These are phyloP conservation scores for Rhynchophorus ferrugineus DNA, from an alignment of 1,140 invertebrate genomes.

Conservation along the genomic window DNA sequence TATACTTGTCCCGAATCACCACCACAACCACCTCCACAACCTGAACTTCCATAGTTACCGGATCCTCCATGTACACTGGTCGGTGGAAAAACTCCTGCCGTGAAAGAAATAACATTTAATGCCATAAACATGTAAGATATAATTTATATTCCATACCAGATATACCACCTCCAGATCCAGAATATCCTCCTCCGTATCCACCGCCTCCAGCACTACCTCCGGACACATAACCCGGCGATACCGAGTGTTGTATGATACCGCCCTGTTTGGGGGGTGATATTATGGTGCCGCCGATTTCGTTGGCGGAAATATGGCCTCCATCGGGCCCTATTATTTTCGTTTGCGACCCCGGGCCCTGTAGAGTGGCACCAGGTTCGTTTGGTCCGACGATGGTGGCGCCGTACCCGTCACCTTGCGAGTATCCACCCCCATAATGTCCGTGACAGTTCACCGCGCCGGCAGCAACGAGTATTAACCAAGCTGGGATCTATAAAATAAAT, in stretches of 20 bases:
- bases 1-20: slow-evolving; percentile 12
- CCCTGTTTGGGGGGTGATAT: slow-evolving; percentile 28
- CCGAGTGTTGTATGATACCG: slow-evolving; percentile 26
- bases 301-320: slow-evolving; percentile 28
- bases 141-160: too few species aligned
- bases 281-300: slow-evolving; percentile 27
- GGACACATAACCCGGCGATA: slow-evolving; percentile 25
- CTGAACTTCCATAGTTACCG: slow-evolving; percentile 8
- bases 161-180: neutral
- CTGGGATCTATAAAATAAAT: slow-evolving; percentile 2
- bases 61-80: neutral
- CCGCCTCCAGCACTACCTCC: slow-evolving; percentile 2
- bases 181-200: slow-evolving; percentile 2
- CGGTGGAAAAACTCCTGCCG: slow-evolving; percentile 2
- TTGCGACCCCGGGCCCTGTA: slow-evolving; percentile 27
- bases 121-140: too few species aligned
- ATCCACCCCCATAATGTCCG: neutral
- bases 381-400: slow-evolving; percentile 29
- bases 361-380: slow-evolving; percentile 25
- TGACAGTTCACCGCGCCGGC: neutral
- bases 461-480: slow-evolving; percentile 1
- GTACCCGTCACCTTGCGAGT: slow-evolving; percentile 5
- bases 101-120: neutral
- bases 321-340: slow-evolving; percentile 25
- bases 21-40: slow-evolving; percentile 13